Base-by-base conservation (phyloP, 2,113 vertebrate genomes). In the Orthonyx spaldingii region DNA sequence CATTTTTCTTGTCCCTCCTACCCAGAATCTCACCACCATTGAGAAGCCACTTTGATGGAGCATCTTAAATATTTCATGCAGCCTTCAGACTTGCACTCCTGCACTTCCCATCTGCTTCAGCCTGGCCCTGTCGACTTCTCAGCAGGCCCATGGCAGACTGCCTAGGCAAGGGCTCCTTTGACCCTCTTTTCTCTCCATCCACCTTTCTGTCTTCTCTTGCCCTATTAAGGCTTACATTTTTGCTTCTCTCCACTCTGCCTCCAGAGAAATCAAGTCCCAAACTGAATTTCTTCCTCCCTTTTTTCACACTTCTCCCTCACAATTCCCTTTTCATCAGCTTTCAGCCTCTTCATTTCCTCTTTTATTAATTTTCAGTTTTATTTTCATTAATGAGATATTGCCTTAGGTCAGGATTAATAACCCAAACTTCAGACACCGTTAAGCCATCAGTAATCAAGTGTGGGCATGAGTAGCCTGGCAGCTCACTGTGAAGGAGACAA, bases 41-140 rank as follows among this genome's bases (percentile, higher is more conserved):
- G 35, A 84, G 49, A 69, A 74, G 33, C 23, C 39, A 26, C 33
- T 63, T 63, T 68, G 56, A 82, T 74, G 26, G 63, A 95, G 47
- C 42, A 70, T 37, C 80, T 75, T 92, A 70, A 93, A 89, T 97
- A 95, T 89, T 87, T 95, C 46, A 90, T 79, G 61, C 28, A 87
- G 50, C 37, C 69, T 84, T 79, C 75, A 94, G 83, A 60, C 68
- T 90, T 8, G 0, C 44, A 76, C 11, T 63, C 61, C 33, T 79
- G 69, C 12, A 2, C 27, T 80, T 41, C 19, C 53, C 68, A 59
- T 79, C 65, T 92, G 57, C 46, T 92, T 47, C 71, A 65, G 41
- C 41, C 60, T 74, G 49, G 69, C 39, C 47, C 57, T 85, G 86
- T 26, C 2, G 5, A 44, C 78, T 69, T 76, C n/a, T 63, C 91